A percentile compares a stretch with the other conserved stretches of the same genome.
phyloP scores from a whole-genome alignment of 2,797 vertebrate species.

The Neoniphon sammara region DNA sequence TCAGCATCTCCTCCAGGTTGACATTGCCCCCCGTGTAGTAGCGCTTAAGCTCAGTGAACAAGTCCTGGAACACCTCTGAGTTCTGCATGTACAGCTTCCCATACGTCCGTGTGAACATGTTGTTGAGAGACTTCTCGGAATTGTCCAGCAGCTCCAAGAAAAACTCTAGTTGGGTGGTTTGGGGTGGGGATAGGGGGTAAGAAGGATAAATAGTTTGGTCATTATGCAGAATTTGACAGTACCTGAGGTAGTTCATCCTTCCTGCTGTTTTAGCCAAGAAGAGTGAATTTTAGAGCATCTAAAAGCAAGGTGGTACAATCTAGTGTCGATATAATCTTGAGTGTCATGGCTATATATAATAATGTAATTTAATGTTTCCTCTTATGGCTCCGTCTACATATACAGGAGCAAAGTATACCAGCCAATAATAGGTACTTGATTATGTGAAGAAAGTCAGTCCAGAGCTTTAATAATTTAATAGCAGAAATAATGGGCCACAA shows the following conservation, averaged over 20 bases:
- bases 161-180: slow-evolving; percentile 84
- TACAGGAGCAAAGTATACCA: slow-evolving; percentile 47
- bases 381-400: slow-evolving; percentile 35
- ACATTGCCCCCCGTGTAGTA: slow-evolving; percentile 97
- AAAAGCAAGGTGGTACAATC: not conserved
- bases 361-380: slow-evolving; percentile 33
- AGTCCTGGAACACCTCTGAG: slow-evolving; percentile 95
- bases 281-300: slow-evolving; percentile 4
- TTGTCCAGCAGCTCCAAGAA: slow-evolving; percentile 97
- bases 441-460: slow-evolving; percentile 71
- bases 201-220: slow-evolving; percentile 45
- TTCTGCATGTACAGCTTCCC: slow-evolving; percentile 96
- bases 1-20: slow-evolving; percentile 96
- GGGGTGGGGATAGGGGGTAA: slow-evolving; percentile 26
- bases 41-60: slow-evolving; percentile 94
- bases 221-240: slow-evolving; percentile 37
- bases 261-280: slow-evolving; percentile 1
- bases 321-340: not conserved
- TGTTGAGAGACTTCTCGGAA: slow-evolving; percentile 92
- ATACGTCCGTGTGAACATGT: slow-evolving; percentile 93
- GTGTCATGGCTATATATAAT: too few species aligned
- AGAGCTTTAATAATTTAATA: slow-evolving; percentile 79
- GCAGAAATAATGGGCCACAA: slow-evolving; percentile 79
- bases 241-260: slow-evolving; percentile 4
- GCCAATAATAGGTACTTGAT: slow-evolving; percentile 63